These are phyloP conservation scores for Brachionus koreanus DNA, from an alignment of 1,140 invertebrate species.

Conservation along the genomic window DNA sequence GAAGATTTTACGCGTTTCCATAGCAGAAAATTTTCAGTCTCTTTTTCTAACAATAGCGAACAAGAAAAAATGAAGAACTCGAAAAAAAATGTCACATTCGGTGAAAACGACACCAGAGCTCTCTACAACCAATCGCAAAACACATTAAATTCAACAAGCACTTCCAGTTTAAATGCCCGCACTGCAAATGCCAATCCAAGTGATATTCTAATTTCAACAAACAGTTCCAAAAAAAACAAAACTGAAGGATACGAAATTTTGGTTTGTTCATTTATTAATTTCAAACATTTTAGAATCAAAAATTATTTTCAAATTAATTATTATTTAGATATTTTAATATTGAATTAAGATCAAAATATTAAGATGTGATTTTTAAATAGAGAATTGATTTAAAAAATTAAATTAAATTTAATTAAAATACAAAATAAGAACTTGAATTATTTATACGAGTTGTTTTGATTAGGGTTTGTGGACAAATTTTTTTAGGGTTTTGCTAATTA, in stretches of 20 bases:
- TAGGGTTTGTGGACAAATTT: not conserved
- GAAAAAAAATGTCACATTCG: slow-evolving; percentile 36
- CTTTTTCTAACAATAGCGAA: not conserved
- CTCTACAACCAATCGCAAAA: not conserved
- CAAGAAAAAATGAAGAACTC: slow-evolving; percentile 16
- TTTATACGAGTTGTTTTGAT: not conserved
- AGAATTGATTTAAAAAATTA: no score
- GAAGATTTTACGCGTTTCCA: slow-evolving; percentile 19
- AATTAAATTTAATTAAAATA: no score
- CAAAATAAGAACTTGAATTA: not conserved
- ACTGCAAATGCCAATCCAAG: not conserved
- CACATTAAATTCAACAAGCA: not conserved
- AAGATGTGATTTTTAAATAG: no score
- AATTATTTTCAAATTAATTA: no score
- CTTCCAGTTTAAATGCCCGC: not conserved
- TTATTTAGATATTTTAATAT: no score
- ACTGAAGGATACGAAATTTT: slow-evolving; percentile 41
- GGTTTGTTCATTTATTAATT: not conserved
- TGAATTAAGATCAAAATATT: no score
- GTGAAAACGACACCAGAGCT: not conserved
- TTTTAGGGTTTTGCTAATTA: not conserved
- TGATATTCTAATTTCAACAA: slow-evolving; percentile 26
- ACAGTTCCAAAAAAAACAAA: slow-evolving; percentile 10
- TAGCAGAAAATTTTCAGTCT: slow-evolving; percentile 29
- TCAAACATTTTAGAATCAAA: not conserved